These are phyloP conservation scores for Drosophila anomalipes DNA, from an alignment of 2,888 invertebrate species.

Conservation along the genomic window DNA sequence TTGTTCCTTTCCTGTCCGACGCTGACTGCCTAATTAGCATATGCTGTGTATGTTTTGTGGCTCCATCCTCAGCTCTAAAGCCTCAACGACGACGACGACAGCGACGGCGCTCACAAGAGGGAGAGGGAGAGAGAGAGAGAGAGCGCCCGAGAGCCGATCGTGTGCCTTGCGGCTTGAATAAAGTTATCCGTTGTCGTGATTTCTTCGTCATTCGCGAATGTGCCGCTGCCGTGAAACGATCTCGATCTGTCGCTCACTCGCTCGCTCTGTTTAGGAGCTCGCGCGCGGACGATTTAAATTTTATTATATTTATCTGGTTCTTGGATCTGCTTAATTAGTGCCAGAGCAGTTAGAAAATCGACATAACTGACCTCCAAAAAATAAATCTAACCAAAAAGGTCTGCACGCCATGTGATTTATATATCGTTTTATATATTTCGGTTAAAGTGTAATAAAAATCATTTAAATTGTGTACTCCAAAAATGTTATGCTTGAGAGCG, in stretches of 20 bases:
- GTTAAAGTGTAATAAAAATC: constrained; percentile 45
- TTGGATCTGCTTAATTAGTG: constrained; percentile 15
- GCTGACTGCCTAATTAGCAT: constrained; percentile 71
- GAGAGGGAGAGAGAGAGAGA: neutral
- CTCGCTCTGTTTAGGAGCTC: constrained; percentile 1
- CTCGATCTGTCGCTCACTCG: constrained; percentile 15
- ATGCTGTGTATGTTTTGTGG: constrained; percentile 24
- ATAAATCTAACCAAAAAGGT: constrained; percentile 21
- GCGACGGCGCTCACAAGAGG: constrained; percentile 14
- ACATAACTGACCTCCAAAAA: constrained; percentile 45
- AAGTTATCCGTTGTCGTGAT: constrained; percentile 82
- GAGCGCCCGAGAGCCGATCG: constrained; percentile 18
- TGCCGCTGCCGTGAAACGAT: constrained; percentile 65
- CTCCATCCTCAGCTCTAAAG: constrained; percentile 17
- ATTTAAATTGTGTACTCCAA: constrained; percentile 39
- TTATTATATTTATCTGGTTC: constrained; percentile 5
- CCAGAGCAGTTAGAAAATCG: constrained; percentile 19
- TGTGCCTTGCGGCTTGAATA: constrained; percentile 41
- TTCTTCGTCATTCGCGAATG: constrained; percentile 83
- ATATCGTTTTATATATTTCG: constrained; percentile 28
- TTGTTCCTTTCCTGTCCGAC: constrained; percentile 60
- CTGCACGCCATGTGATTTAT: constrained; percentile 27
- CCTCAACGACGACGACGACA: constrained; percentile 1
- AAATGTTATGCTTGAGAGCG: constrained; percentile 68
- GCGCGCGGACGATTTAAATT: constrained; percentile 13